These are phyloP conservation scores for Gymnocephalus cernua DNA, from an alignment of 2,113 vertebrate genomes.

Conservation along the genomic window DNA sequence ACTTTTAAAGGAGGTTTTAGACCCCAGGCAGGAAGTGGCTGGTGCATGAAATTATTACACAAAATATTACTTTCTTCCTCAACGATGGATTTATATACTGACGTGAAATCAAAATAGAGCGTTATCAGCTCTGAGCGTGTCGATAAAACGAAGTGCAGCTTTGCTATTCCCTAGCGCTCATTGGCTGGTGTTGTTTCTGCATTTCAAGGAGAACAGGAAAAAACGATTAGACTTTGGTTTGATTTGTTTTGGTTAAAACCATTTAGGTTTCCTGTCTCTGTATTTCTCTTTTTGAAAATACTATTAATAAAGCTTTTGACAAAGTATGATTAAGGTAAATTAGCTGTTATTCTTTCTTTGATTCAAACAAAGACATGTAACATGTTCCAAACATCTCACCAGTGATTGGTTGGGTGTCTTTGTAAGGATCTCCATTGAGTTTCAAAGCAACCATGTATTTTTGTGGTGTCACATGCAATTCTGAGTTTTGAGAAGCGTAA, in stretches of 20 bases:
- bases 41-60: constrained; percentile 45
- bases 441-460: constrained; percentile 80
- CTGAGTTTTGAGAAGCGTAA: constrained; percentile 77
- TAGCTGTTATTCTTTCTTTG: constrained; percentile 63
- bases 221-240: constrained; percentile 35
- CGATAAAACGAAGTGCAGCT: constrained; percentile 31
- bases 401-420: constrained; percentile 60
- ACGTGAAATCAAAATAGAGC: constrained; percentile 8
- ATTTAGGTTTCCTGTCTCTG: constrained; percentile 26
- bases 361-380: constrained; percentile 55
- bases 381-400: constrained; percentile 57
- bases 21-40: constrained; percentile 36
- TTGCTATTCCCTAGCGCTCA: constrained; percentile 18
- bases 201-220: constrained; percentile 28
- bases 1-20: constrained; percentile 56
- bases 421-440: constrained; percentile 57
- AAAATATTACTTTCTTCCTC: constrained; percentile 48
- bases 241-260: constrained; percentile 56
- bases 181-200: constrained; percentile 26
- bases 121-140: constrained; percentile 30
- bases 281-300: constrained; percentile 44
- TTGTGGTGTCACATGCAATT: constrained; percentile 78
- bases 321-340: constrained; percentile 56
- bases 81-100: constrained; percentile 38
- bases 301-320: constrained; percentile 56